Evolutionary conservation across 1,140 invertebrate genomes (phyloP), one percentile per base, ranked within the genome.

Genomic region (Doryteuthis pealeii): DNA sequence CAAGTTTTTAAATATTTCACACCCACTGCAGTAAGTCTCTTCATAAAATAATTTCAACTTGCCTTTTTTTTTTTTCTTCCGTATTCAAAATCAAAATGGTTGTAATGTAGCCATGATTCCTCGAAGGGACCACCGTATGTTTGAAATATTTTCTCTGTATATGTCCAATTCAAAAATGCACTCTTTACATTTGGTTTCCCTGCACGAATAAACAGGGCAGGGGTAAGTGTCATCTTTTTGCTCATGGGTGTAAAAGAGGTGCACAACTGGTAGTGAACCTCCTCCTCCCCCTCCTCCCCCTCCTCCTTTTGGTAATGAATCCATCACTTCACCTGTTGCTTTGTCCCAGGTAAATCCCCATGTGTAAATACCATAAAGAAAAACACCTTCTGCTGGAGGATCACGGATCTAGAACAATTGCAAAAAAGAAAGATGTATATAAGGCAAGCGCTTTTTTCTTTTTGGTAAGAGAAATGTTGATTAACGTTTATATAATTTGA

Each of bases 321-420:
- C 87, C 65, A 86, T 80, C 35, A 89, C 78, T 65, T 89, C 87
- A 45, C 83, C 83, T 18, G 83, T 87, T 43, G 86, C 87, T 76
- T 87, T 88, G 68, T 88, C 87, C 84, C 86, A 87, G n/a, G 82
- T 78, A 81, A 86, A 87, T 8, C 86, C 87, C 88, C 88, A 89
- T 15, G 88, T 77, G 71, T 87, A 84, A 49, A 89, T 84, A 28
- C 87, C 88, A 76, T 83, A 86, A 10, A 88, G 79, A 82, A 87
- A 88, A 78, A 89, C 85, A 2, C 88, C 88, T 74, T 89, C 87
- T 65, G 84, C 83, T n/a, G 87, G 87, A 72, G 88, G 87, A 49
- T 89, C 87, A 43, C 86, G 79, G 15, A 89, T 74, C 86, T 89
- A 75, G 15, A 77, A 80, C 45, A 71, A 68, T n/a, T 40, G 10